Evolutionary conservation across 2,113 vertebrate species (phyloP).

Genomic region (Marmota flaviventris): DNA sequence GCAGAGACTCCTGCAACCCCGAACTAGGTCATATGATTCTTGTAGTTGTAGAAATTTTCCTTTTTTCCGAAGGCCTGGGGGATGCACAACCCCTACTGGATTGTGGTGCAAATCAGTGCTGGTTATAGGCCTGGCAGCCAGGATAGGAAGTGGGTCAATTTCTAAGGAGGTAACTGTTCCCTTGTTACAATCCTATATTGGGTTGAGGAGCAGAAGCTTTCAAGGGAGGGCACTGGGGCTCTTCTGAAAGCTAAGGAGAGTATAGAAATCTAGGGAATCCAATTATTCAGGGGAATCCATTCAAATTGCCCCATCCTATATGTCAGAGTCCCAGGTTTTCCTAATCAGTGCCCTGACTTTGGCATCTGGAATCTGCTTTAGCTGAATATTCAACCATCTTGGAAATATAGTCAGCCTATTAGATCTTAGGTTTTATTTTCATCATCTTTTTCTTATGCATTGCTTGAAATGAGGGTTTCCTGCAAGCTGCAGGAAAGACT

Average conservation of each 20-base stretch:
- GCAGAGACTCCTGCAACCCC: neutral
- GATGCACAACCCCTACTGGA: neutral
- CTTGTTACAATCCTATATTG: neutral
- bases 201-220: neutral
- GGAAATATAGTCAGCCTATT: neutral
- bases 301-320: neutral
- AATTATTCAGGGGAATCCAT: neutral
- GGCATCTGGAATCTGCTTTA: neutral
- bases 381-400: neutral
- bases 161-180: neutral
- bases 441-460: neutral
- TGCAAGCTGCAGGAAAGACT: neutral
- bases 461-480: slow-evolving; percentile 11
- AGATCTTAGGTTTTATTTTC: neutral
- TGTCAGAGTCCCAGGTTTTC: neutral
- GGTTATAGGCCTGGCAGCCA: neutral
- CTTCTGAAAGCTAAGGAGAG: neutral
- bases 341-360: neutral
- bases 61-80: neutral
- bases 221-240: neutral
- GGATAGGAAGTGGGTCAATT: neutral
- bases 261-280: neutral
- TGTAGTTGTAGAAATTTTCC: neutral
- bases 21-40: neutral
- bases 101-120: neutral